Percentiles rank a stretch among this genome's conserved stretches.
Conservation (phyloP, 2,888 invertebrate genomes). For the Syrista parreyssii region DNA sequence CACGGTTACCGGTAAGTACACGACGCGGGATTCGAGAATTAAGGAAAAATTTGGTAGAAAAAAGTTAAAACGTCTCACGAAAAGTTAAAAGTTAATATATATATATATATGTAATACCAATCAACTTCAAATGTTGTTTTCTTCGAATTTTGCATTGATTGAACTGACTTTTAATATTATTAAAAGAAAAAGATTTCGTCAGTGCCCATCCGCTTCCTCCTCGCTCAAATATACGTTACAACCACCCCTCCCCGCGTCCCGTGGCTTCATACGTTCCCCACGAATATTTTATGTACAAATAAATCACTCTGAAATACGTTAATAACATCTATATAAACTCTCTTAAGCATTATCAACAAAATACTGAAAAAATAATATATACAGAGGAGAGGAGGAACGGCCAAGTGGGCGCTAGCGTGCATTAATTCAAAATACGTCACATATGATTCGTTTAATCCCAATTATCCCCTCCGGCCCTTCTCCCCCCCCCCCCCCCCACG, state of each 20-base stretch:
- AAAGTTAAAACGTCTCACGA: background rate
- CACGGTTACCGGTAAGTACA: background rate
- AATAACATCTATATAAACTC: conserved; percentile 48
- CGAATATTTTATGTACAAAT: conserved; percentile 40
- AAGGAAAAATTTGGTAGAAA: background rate
- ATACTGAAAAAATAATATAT: conserved; percentile 45
- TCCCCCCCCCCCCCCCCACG: too few relatives aligned
- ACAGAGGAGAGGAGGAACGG: conserved; percentile 27
- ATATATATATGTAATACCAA: background rate
- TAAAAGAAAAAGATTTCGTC: conserved; percentile 9
- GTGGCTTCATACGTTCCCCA: conserved; percentile 11
- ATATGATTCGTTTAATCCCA: background rate
- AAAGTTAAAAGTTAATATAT: background rate
- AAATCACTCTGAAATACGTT: conserved; percentile 43
- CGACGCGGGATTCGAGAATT: background rate
- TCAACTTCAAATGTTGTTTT: background rate
- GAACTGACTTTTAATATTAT: conserved; percentile 1
- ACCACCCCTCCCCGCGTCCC: background rate
- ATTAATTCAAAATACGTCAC: background rate
- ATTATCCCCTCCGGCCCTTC: background rate
- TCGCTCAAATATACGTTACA: conserved; percentile 16
- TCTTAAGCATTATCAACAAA: conserved; percentile 46
- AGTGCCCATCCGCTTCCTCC: conserved; percentile 3
- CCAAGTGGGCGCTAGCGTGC: background rate
- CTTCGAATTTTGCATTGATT: conserved; percentile 9